Percentiles rank a stretch among this genome's conserved stretches.
These are phyloP conservation scores for Sorex araneus DNA, from an alignment of 2,113 vertebrate genomes.

Conservation along the genomic window DNA sequence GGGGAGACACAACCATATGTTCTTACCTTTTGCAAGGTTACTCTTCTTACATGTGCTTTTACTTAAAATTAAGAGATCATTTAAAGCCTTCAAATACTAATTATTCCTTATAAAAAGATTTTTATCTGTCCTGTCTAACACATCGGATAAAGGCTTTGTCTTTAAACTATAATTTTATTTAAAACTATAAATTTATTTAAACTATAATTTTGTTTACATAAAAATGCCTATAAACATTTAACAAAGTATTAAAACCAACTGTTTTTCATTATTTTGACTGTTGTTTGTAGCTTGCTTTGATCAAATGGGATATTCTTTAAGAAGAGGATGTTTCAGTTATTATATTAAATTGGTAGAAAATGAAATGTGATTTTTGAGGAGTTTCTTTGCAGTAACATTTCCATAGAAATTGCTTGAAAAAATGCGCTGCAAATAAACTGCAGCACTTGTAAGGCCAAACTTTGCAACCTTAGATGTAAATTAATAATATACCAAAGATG, in stretches of 20 bases:
- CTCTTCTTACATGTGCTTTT: not conserved
- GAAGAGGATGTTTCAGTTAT: not conserved
- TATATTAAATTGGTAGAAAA: conserved; percentile 48
- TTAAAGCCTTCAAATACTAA: conserved; percentile 47
- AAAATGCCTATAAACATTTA: conserved; percentile 37
- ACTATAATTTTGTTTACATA: too few species aligned
- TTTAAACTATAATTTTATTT: conserved; percentile 15
- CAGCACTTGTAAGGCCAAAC: conserved; percentile 22
- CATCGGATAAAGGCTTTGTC: conserved; percentile 11
- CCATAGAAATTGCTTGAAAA: conserved; percentile 55
- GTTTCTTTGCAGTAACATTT: conserved; percentile 25
- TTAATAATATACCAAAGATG: conserved; percentile 61
- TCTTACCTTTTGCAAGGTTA: not conserved
- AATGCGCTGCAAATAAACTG: conserved; percentile 40
- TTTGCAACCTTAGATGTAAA: conserved; percentile 40
- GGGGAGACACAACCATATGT: not conserved
- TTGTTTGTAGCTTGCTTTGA: conserved; percentile 37
- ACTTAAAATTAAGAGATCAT: conserved; percentile 43
- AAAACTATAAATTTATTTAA: not conserved
- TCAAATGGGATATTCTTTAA: conserved; percentile 2
- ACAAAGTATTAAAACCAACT: conserved; percentile 47
- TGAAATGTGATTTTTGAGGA: conserved; percentile 1
- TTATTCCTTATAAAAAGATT: conserved; percentile 15
- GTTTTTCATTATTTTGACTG: conserved; percentile 45
- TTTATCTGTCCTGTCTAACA: conserved; percentile 35